Conservation (phyloP, 2,888 invertebrate species). For the Eurytoma adleriae region DNA sequence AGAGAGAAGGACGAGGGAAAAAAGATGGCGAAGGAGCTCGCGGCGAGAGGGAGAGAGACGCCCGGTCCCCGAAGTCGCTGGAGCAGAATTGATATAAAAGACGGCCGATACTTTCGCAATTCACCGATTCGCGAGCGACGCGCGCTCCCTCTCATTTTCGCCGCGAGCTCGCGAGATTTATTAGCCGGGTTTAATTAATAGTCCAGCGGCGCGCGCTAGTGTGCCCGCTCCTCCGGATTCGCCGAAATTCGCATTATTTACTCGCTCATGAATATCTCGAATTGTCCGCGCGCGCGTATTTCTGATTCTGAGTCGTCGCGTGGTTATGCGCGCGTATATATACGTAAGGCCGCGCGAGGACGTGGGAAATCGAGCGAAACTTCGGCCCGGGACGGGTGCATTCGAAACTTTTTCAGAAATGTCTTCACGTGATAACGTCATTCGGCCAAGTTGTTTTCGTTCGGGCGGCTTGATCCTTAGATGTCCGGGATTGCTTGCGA, state of each 20-base stretch:
- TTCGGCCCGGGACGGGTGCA: not conserved
- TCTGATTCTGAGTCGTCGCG: not conserved
- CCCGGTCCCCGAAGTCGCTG: slow-evolving; percentile 60
- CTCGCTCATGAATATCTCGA: slow-evolving; percentile 39
- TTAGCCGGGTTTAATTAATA: slow-evolving; percentile 72
- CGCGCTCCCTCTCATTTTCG: slow-evolving; percentile 1
- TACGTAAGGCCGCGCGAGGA: slow-evolving; percentile 2
- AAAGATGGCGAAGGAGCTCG: slow-evolving; percentile 42
- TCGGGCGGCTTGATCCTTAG: not conserved
- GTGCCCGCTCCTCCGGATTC: slow-evolving; percentile 58
- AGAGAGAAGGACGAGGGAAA: slow-evolving; percentile 30
- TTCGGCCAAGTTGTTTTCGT: not conserved
- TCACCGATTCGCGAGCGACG: not conserved
- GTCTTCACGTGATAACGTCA: slow-evolving; percentile 9
- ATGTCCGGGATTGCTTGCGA: not conserved
- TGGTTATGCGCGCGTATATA: not conserved
- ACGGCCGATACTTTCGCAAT: slow-evolving; percentile 60
- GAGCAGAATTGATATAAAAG: slow-evolving; percentile 53
- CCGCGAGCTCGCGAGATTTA: slow-evolving; percentile 62
- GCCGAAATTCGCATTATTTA: slow-evolving; percentile 63
- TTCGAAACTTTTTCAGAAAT: slow-evolving; percentile 10
- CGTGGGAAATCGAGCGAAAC: slow-evolving; percentile 32
- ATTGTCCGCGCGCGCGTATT: too few species aligned
- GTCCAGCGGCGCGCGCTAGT: slow-evolving; percentile 60
- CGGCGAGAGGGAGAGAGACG: slow-evolving; percentile 48